Base-by-base conservation (phyloP, 2,113 vertebrate genomes). In the Lophotis ruficrista region DNA sequence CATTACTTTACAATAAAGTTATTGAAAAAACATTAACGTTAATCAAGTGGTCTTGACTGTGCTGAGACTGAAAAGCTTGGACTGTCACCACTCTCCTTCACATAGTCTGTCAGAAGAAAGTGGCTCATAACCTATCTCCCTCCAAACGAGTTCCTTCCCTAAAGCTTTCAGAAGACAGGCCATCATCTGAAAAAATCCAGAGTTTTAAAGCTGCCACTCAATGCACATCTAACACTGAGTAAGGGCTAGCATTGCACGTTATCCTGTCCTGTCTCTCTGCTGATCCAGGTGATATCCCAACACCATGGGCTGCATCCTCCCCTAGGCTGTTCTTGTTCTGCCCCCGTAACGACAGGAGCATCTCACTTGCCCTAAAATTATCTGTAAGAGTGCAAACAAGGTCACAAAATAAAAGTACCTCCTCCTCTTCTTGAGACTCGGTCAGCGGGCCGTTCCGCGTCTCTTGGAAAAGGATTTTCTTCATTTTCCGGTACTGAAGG, bases 401-500 rank as follows among this genome's bases (percentile, higher is more conserved):
- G 35, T 14, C 19, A 70, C 15, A 58, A 64, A 80, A 21, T 2
- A 16, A 1, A 3, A 28, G 65, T 98, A 99, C 99, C 98, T 99
- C 99, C 89, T 99, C 99, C 41, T 99, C 99, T 90, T 99, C 99
- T 81, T 99, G 99, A 70, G 99, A 99, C 96, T 99, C 99, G 25
- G 98, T 99, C 97, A 99, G 97, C 15, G 99, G 99, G 38, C 99
- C 99, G 1, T 99, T 99, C 92, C 98, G 98, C 10, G 99, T 98
- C 98, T 99, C 99, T 83, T 99, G 99, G 98, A 99, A 99, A 31
- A 99, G 99, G 95, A 99, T 99, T 94, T 99, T 99, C 98, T 99
- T 99, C 99, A 99, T 99, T 98, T 99, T 99, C 89, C 99, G 98
- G 97, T 99, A 99, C 97, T 99, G 99, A 82, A 99, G 98, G 95